Conservation (phyloP, 2,888 invertebrate species). For the Drosophila maculinotata region DNA sequence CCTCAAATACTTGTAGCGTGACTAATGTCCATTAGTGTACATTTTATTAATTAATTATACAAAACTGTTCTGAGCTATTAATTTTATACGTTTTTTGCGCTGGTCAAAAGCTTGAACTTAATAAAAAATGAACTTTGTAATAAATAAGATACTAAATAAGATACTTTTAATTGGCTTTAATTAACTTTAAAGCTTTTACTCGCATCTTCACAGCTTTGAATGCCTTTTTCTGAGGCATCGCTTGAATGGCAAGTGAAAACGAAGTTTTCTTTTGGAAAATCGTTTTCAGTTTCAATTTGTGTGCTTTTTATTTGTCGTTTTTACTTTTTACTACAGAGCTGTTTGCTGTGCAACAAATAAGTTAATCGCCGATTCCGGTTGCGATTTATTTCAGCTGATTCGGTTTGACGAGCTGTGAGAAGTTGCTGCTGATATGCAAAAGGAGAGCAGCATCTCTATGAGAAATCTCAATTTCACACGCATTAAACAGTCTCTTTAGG, state of each 20-base stretch:
- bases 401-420: constrained; percentile 4
- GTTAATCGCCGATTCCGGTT: constrained; percentile 70
- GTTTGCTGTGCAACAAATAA: constrained; percentile 48
- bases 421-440: constrained; percentile 28
- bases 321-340: constrained; percentile 17
- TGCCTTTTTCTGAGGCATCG: constrained; percentile 21
- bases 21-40: constrained; percentile 3
- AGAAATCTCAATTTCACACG: constrained; percentile 26
- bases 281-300: constrained; percentile 55
- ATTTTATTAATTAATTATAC: constrained; percentile 4
- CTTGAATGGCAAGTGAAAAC: constrained; percentile 56
- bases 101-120: neutral
- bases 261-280: constrained; percentile 57
- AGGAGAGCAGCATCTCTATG: constrained; percentile 10
- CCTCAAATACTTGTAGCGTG: constrained; percentile 21
- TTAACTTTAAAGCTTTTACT: neutral
- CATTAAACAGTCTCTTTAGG: constrained; percentile 11
- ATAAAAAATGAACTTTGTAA: neutral
- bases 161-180: neutral
- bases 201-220: constrained; percentile 23
- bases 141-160: no score
- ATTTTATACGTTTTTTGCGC: neutral
- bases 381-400: constrained; percentile 28
- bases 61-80: neutral
- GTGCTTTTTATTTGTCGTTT: constrained; percentile 32